phyloP scores from a whole-genome alignment of 2,797 vertebrate species.

The Paguma larvata region DNA sequence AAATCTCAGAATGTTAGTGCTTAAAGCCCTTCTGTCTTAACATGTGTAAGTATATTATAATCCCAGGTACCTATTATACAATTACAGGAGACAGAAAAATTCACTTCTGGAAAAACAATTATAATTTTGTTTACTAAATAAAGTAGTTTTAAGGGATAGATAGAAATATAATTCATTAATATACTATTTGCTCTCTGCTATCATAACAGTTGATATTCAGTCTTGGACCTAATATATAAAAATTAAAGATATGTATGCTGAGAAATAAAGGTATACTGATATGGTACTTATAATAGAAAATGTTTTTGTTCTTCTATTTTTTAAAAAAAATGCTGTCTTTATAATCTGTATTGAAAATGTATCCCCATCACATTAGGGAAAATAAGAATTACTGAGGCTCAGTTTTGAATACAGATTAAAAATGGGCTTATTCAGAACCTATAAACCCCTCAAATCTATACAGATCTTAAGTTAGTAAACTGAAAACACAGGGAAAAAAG shows the following conservation, averaged over 20 bases:
- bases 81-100: background rate
- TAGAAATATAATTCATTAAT: background rate
- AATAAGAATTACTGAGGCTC: background rate
- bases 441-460: background rate
- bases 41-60: background rate
- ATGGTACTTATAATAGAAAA: background rate
- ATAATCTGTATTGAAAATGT: background rate
- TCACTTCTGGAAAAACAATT: background rate
- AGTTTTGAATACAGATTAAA: background rate
- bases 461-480: background rate
- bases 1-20: slow-evolving; percentile 20
- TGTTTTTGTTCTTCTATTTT: background rate
- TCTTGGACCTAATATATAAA: background rate
- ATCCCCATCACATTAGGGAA: background rate
- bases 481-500: background rate
- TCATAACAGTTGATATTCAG: background rate
- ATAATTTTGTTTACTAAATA: background rate
- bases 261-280: background rate
- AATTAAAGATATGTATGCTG: background rate
- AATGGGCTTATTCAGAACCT: background rate
- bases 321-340: background rate
- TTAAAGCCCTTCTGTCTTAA: slow-evolving; percentile 13
- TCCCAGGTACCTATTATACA: background rate
- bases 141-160: background rate
- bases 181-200: background rate